Conservation (phyloP, 2,113 vertebrate genomes). For the Lynx canadensis region DNA sequence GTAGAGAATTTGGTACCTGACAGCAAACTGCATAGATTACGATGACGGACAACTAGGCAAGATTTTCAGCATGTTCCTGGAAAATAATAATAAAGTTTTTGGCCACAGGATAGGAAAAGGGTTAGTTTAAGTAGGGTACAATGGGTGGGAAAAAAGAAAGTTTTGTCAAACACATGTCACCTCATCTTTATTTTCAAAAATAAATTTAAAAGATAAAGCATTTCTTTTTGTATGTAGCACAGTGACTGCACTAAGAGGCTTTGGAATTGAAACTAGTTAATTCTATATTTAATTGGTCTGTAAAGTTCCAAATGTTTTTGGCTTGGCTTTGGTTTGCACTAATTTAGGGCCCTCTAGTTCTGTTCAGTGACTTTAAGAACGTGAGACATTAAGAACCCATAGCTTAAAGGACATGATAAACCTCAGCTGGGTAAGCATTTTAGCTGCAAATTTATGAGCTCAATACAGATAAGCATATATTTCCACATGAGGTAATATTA, state of each 20-base stretch:
- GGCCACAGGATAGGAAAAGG: background rate
- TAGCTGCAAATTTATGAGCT: slow-evolving; percentile 22
- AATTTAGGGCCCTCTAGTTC: background rate
- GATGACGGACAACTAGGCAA: background rate
- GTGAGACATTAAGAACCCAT: background rate
- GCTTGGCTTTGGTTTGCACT: background rate
- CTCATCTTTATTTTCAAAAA: background rate
- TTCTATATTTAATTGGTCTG: background rate
- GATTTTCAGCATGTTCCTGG: background rate
- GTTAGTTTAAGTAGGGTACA: background rate
- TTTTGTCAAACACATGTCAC: background rate
- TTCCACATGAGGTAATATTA: background rate
- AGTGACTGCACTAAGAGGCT: background rate
- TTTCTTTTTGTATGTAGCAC: background rate
- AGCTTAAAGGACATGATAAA: background rate
- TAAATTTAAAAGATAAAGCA: background rate
- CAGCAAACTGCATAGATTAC: background rate
- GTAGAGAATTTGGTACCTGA: background rate
- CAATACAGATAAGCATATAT: background rate
- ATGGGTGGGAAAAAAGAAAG: background rate
- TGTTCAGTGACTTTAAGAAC: slow-evolving; percentile 10
- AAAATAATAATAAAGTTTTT: background rate
- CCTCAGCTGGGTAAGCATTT: background rate
- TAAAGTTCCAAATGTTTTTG: background rate
- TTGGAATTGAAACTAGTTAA: background rate